Base-by-base conservation (phyloP, 2,888 invertebrate species). In the Melinopterus prodromus region DNA sequence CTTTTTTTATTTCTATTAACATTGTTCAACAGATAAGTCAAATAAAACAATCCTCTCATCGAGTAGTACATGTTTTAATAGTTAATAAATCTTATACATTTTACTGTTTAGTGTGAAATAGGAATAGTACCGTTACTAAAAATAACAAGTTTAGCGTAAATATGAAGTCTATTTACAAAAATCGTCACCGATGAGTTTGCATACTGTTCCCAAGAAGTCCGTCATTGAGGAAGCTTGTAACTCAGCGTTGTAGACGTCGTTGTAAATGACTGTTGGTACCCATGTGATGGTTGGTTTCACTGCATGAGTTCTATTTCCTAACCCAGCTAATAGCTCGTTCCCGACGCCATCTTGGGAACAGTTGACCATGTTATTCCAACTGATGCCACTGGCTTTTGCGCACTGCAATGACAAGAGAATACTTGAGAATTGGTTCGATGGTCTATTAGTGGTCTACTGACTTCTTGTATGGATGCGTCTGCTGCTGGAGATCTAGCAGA, bases 231-330 rank as follows among this genome's bases (percentile, higher is more conserved):
- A 77, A 69, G 78, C 77, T 81, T 85, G 85, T 35, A 82, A 76
- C 16, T 78, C 77, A 16, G 78, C 79, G 77, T 84, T 80, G 77
- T 82, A 85, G 6, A 82, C 88, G 79, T 88, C 88, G 78, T 91
- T 88, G 80, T 90, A 87, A 2, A 88, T 84, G 53, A 91, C 85
- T 0, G 90, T 89, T 6, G 91, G 91, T 0, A 91, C 90, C 80
- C 89, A 90, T 12, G 84, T 81, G 9, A 91, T 82, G 6, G 83
- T 81, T 1, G 89, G 88, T n/a, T 85, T 78, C 16, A 90, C 81
- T 2, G 83, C 84, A 6, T 84, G 79, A 0, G 91, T 91, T 82
- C 83, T 87, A 37, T 90, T 86, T 3, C 91, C 91, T 70, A 87
- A 81, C 9, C 79, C 80, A 0, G 87, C 89, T 38, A 91, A 84